Conservation (phyloP, 1,140 invertebrate genomes). For the Coenobita brevimanus region DNA sequence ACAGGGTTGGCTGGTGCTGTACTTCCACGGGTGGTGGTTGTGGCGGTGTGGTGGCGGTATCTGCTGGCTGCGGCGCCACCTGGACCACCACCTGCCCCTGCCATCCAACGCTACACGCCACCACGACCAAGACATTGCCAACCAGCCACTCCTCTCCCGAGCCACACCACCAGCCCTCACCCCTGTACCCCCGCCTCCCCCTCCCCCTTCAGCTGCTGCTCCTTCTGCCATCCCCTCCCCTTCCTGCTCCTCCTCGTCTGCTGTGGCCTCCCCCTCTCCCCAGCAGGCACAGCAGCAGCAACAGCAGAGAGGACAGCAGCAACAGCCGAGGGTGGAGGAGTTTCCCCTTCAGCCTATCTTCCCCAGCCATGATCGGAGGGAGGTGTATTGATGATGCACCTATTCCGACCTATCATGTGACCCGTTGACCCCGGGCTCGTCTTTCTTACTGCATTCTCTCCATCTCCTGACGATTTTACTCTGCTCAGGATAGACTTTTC, state of each 20-base stretch:
- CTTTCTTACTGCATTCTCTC: too few species aligned
- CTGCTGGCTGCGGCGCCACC: conserved; percentile 37
- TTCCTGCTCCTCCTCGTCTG: not conserved
- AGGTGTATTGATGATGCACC: conserved; percentile 49
- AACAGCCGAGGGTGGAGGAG: conserved; percentile 9
- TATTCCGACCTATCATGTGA: too few species aligned
- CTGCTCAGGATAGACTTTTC: too few species aligned
- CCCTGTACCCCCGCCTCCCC: not conserved
- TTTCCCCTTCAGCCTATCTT: conserved; percentile 54
- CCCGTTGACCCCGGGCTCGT: too few species aligned
- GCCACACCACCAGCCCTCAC: not conserved
- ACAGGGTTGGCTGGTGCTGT: conserved; percentile 56
- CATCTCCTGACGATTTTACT: too few species aligned
- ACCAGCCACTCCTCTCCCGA: conserved; percentile 43
- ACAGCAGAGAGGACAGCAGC: not conserved
- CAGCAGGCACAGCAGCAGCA: not conserved
- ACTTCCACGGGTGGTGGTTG: conserved; percentile 54
- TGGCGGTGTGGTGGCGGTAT: conserved; percentile 39
- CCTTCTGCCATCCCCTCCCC: not conserved
- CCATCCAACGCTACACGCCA: conserved; percentile 32
- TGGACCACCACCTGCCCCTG: conserved; percentile 24
- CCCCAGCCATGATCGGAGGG: conserved; percentile 34
- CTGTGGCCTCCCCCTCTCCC: not conserved
- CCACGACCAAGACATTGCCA: conserved; percentile 44
- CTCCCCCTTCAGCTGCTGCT: not conserved